These are phyloP conservation scores for Periparus ater DNA, from an alignment of 2,797 vertebrate species.

Conservation along the genomic window DNA sequence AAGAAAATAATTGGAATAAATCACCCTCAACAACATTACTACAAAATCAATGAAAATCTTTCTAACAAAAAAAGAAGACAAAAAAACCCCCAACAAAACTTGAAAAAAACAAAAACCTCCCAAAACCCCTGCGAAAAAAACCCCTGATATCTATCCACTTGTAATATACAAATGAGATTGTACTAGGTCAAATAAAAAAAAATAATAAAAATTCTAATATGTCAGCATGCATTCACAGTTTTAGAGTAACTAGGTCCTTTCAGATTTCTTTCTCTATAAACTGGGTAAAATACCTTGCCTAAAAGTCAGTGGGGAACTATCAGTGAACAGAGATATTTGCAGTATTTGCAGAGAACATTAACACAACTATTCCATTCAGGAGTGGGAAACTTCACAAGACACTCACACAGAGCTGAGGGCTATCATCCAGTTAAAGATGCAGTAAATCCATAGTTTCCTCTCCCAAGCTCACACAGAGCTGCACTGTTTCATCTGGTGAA, in stretches of 20 bases:
- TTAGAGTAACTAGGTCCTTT: neutral
- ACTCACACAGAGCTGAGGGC: neutral
- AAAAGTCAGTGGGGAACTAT: neutral
- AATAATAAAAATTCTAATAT: neutral
- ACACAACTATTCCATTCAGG: neutral
- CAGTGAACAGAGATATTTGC: neutral
- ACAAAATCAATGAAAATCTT: neutral
- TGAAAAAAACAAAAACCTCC: too few relatives aligned
- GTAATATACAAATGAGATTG: neutral
- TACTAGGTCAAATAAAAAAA: neutral
- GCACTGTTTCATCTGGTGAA: neutral
- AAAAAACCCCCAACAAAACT: too few relatives aligned
- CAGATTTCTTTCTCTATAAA: neutral
- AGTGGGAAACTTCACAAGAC: neutral
- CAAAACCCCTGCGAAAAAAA: neutral
- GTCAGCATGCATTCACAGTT: neutral
- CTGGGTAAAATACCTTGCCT: neutral
- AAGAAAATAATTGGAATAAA: neutral
- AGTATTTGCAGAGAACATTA: neutral
- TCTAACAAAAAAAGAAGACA: neutral
- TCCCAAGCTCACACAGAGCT: neutral
- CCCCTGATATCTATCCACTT: neutral
- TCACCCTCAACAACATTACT: neutral
- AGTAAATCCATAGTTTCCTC: neutral
- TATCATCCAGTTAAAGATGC: neutral